These are phyloP conservation scores for Taurulus bubalis DNA, from an alignment of 2,113 vertebrate species.

Conservation along the genomic window DNA sequence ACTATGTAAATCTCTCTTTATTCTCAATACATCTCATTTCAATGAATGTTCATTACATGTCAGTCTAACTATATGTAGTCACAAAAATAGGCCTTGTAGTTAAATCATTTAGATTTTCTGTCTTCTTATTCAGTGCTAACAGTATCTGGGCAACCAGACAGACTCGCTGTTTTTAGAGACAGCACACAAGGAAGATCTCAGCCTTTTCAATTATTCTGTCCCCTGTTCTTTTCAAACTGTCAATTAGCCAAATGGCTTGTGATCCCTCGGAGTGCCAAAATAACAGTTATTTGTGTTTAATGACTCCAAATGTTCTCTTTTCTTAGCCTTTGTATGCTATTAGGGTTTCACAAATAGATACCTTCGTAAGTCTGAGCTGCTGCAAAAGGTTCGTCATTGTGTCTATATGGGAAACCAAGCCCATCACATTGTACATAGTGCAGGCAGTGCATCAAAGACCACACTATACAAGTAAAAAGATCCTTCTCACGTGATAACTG, in stretches of 20 bases:
- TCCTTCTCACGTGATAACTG: neutral
- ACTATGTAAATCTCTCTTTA: neutral
- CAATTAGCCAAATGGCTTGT: slow-evolving; percentile 67
- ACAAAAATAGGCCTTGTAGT: neutral
- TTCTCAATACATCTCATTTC: slow-evolving; percentile 8
- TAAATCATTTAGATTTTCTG: neutral
- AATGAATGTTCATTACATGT: neutral
- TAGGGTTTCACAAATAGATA: slow-evolving; percentile 21
- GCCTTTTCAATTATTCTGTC: slow-evolving; percentile 44
- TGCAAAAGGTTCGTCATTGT: neutral
- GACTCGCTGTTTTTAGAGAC: slow-evolving; percentile 18
- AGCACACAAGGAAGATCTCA: neutral
- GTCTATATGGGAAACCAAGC: neutral
- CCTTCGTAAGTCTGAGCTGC: neutral
- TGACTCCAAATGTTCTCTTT: slow-evolving; percentile 18
- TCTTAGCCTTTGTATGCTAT: neutral
- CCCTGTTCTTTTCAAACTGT: slow-evolving; percentile 51
- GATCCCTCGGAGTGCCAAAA: slow-evolving; percentile 45
- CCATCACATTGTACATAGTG: neutral
- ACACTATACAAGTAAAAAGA: neutral
- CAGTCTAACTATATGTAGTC: neutral
- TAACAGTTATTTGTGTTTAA: slow-evolving; percentile 42
- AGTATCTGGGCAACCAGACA: neutral
- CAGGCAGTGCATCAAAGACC: neutral
- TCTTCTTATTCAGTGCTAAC: neutral